A percentile compares a stretch with the other conserved stretches of the same genome.
Evolutionary conservation across 1,140 invertebrate species (phyloP).

Genomic region (Metaphire vulgaris): DNA sequence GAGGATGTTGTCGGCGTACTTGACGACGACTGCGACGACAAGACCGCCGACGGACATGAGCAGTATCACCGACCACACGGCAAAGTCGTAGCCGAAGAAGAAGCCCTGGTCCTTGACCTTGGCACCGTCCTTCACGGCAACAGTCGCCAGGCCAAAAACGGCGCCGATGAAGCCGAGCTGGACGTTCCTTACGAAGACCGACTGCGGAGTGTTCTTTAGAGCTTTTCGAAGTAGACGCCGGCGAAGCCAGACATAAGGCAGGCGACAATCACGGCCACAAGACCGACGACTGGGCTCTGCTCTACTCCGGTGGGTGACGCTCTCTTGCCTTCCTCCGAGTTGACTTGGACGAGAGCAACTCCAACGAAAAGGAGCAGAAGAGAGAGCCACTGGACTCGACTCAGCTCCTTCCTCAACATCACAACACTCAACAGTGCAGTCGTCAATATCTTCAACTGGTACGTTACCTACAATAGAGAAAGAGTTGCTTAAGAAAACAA

Average conservation of each 20-base stretch:
- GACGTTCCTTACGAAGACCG: conserved; percentile 70
- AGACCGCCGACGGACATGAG: conserved; percentile 53
- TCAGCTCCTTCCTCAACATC: conserved; percentile 72
- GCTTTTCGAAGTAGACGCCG: conserved; percentile 98
- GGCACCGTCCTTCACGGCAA: conserved; percentile 53
- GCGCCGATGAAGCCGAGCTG: conserved; percentile 59
- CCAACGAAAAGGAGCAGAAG: conserved; percentile 77
- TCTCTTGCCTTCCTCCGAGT: too few species aligned
- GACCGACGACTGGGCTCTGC: conserved; percentile 62
- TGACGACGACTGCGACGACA: conserved; percentile 55
- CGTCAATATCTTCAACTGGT: conserved; percentile 96
- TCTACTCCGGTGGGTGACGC: too few species aligned
- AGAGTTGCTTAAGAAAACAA: too few species aligned
- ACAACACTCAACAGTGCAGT: conserved; percentile 93
- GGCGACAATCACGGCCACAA: conserved; percentile 77
- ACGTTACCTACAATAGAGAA: conserved; percentile 54
- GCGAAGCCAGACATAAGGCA: conserved; percentile 94
- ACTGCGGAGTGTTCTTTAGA: conserved; percentile 84
- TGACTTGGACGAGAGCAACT: conserved; percentile 62
- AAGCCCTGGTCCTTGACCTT: conserved; percentile 55
- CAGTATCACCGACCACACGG: conserved; percentile 53
- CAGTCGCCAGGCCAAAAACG: conserved; percentile 53
- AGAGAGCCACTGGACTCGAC: conserved; percentile 77
- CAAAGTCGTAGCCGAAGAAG: conserved; percentile 55
- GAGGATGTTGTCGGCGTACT: conserved; percentile 58